Base-by-base conservation (phyloP, 1,140 invertebrate species). In the Leptopilina boulardi region DNA sequence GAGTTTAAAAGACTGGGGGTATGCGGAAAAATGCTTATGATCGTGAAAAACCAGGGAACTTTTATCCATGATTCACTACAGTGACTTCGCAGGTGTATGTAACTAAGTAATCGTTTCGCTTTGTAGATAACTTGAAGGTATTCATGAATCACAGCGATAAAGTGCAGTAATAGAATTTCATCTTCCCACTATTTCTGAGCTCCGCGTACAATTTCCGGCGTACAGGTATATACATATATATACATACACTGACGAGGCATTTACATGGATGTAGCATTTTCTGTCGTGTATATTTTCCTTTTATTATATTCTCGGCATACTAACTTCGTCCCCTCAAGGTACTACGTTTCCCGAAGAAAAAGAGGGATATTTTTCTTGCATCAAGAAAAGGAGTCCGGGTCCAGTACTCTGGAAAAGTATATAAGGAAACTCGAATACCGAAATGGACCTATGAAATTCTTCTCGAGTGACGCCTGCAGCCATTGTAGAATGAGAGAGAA, bases 361-460 rank as follows among this genome's bases (percentile, higher is more conserved):
- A 66, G 6, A 23, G 23, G 26, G 59, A 34, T 66, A 30, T 34
- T 66, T 66, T 66, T 66, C 59, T 66, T 30, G 26, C 26, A 66
- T 66, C 23, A 66, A 66, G 59, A 66, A 30, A 66, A 66, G 21
- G 56, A 59, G 2, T 59, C 5, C 23, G 8, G 26, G 59, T 30
- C 15, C 23, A 66, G 26, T 66, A 3, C 34, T 18, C n/a, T 30
- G 15, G 15, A 2, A 66, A n/a, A 30, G 59, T 38, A 38, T 6
- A 9, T 38, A n/a, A n/a, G n/a, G 34, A 38, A 38, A 38, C 34
- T 38, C 5, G 5, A 9, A 66, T 51, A 18, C 66, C 76, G 80
- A 85, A 86, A 78, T 84, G 80, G 79, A 82, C 83, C 80, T 83
- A 78, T 84, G 81, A 87, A 85, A 86, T 83, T 87, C 73, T 80